Evolutionary conservation across 2,113 vertebrate species (phyloP).

Genomic region (Hydrolagus affinis): DNA sequence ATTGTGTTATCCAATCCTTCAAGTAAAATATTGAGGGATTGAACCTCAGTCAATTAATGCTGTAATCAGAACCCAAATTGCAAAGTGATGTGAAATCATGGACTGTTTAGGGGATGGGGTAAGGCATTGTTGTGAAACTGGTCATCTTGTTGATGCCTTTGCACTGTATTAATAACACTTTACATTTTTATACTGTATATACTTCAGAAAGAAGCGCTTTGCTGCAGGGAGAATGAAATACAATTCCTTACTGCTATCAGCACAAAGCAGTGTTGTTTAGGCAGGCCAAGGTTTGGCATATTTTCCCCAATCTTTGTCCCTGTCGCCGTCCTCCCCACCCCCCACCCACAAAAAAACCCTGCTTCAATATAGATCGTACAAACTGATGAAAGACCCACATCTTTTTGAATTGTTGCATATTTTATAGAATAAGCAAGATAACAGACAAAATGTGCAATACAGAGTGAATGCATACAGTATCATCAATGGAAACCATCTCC

Average conservation of each 20-base stretch:
- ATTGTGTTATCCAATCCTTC: slow-evolving; percentile 8
- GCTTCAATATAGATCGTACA: slow-evolving; percentile 13
- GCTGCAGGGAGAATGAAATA: slow-evolving; percentile 7
- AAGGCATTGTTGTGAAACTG: slow-evolving; percentile 30
- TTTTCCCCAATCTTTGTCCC: background rate
- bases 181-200: slow-evolving; percentile 33
- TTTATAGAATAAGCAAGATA: background rate
- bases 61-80: background rate
- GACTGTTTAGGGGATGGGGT: background rate
- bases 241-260: background rate
- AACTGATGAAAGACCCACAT: background rate
- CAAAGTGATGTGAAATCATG: slow-evolving; percentile 1
- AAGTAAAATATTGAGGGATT: slow-evolving; percentile 2
- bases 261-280: background rate
- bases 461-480: background rate
- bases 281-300: background rate
- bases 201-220: slow-evolving; percentile 25
- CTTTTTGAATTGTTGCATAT: background rate
- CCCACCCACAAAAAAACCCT: slow-evolving; percentile 1
- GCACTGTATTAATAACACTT: slow-evolving; percentile 33
- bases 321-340: too few relatives aligned
- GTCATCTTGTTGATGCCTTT: slow-evolving; percentile 31
- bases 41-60: slow-evolving; percentile 18
- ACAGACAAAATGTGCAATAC: background rate
- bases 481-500: too few relatives aligned